Evolutionary conservation across 2,888 invertebrate genomes (phyloP), one percentile per base, ranked within the genome.

Genomic region (Neocrepidodera transversa): DNA sequence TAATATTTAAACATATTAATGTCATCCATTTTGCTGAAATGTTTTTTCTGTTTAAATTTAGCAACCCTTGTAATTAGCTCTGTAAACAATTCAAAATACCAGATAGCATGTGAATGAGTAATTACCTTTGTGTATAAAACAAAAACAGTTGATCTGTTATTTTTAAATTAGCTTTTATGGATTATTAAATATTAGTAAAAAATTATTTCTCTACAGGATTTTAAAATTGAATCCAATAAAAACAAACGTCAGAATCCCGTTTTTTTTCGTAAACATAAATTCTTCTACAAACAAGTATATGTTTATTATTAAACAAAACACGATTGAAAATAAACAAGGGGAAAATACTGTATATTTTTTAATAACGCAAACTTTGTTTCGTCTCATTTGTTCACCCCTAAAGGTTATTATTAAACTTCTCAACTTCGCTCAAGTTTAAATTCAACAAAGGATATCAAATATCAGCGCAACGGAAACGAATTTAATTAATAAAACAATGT

Each of bases 361-460:
- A 45, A 45, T 26, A 45, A 45, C 13, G 8, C 23, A 45, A 45
- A 45, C 45, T 45, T 45, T 26, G 45, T 28, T 45, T 45, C 38
- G 17, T 45, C 20, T 26, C 28, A 45, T 28, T 45, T 45, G 14
- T 5, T 38, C 13, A 8, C 17, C 38, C 3, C 16, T 26, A 28
- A 45, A 45, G 26, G 26, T 26, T 45, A n/a, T n/a, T n/a, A 28
- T 45, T 45, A 45, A 45, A 45, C 45, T 45, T 45, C 26, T 13
- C 45, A 45, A 45, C 45, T 45, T 26, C 28, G 28, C 11, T 45
- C 26, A 45, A 45, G 26, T 45, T 45, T 26, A 45, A 45, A 45
- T 45, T 45, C 45, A 45, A 45, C 28, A 45, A 45, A 45, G 45
- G 14, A 45, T 45, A 45, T 45, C 45, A 45, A 45, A 45, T 45